phyloP scores from a whole-genome alignment of 2,113 vertebrate species.

The Pica pica region DNA sequence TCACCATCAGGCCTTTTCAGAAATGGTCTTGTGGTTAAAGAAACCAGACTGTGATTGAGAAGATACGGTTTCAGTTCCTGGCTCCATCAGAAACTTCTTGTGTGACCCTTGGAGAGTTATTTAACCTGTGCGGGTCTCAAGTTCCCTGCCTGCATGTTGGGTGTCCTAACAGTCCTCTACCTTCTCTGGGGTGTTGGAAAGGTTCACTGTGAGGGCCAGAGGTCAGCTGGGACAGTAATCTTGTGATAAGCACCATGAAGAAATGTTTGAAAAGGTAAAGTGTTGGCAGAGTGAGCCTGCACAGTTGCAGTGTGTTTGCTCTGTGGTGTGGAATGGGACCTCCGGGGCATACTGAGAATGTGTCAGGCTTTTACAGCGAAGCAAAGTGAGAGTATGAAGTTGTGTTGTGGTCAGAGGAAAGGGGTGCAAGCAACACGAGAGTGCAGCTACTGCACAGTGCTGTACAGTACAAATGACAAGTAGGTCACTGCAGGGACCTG shows the following conservation, averaged over 20 bases:
- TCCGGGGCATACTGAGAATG: not conserved
- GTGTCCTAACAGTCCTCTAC: not conserved
- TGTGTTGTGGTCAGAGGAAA: not conserved
- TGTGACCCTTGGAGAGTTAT: not conserved
- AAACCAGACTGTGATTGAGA: not conserved
- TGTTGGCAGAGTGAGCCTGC: not conserved
- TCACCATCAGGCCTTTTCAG: not conserved
- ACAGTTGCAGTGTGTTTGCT: not conserved
- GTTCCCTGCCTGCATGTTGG: not conserved
- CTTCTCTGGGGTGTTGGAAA: not conserved
- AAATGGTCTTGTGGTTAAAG: not conserved
- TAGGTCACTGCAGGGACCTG: slow-evolving; percentile 18
- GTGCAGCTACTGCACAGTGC: not conserved
- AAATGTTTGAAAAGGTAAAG: not conserved
- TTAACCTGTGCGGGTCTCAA: not conserved
- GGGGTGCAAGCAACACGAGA: not conserved
- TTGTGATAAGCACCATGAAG: not conserved
- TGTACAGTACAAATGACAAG: not conserved
- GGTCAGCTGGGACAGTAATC: not conserved
- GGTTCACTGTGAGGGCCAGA: not conserved
- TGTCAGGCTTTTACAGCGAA: slow-evolving; percentile 43
- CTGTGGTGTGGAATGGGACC: slow-evolving; percentile 13
- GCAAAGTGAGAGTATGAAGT: not conserved
- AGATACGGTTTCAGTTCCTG: not conserved
- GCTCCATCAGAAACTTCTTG: not conserved